Percentiles rank a stretch among this genome's conserved stretches.
Evolutionary conservation across 2,888 invertebrate genomes (phyloP).

Genomic region (Microctonus brassicae): DNA sequence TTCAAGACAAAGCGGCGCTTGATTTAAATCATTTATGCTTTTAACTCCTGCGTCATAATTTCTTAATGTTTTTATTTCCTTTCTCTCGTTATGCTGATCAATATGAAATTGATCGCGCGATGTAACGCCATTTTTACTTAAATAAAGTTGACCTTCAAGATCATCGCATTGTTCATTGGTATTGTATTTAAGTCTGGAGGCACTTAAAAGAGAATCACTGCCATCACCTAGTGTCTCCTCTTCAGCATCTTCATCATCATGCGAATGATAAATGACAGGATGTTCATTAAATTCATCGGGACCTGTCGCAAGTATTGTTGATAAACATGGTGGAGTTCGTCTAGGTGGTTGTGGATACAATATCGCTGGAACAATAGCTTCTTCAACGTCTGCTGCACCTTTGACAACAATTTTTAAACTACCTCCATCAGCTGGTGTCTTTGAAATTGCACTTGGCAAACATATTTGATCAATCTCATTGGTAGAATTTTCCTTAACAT

Average conservation of each 20-base stretch:
- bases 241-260: constrained; percentile 73
- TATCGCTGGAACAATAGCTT: constrained; percentile 83
- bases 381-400: constrained; percentile 73
- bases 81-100: constrained; percentile 16
- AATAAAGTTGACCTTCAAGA: constrained; percentile 13
- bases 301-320: constrained; percentile 59
- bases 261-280: constrained; percentile 73
- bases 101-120: constrained; percentile 22
- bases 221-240: constrained; percentile 69
- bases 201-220: constrained; percentile 79
- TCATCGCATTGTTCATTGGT: constrained; percentile 35
- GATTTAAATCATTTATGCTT: constrained; percentile 21
- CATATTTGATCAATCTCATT: neutral
- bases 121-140: constrained; percentile 6
- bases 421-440: constrained; percentile 65
- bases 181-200: constrained; percentile 70
- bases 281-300: constrained; percentile 62
- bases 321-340: constrained; percentile 71
- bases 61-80: constrained; percentile 40
- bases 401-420: constrained; percentile 72
- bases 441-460: constrained; percentile 52
- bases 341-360: constrained; percentile 86
- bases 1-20: constrained; percentile 33
- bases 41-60: constrained; percentile 42
- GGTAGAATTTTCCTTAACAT: neutral